Conservation (phyloP, 2,888 invertebrate genomes). For the Silvanus unidentatus region DNA sequence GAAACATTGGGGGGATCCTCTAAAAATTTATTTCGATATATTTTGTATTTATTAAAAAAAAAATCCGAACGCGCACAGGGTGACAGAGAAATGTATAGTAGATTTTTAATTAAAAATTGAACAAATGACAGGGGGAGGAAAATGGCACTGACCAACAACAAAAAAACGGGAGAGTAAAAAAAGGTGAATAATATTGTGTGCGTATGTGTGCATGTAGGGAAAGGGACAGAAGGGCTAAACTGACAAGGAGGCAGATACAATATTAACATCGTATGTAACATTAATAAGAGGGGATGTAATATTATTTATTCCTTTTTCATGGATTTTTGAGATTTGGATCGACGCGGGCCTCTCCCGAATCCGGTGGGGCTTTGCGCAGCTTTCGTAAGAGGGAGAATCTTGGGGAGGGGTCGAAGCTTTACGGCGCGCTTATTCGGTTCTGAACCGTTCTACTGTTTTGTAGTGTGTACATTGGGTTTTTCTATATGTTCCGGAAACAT, state of each 20-base stretch:
- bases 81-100: too few relatives aligned
- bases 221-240: too few relatives aligned
- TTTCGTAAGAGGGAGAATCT: conserved; percentile 27
- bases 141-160: too few relatives aligned
- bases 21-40: too few relatives aligned
- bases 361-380: conserved; percentile 40
- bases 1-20: too few relatives aligned
- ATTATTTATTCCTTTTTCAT: conserved; percentile 50
- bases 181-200: too few relatives aligned
- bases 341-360: conserved; percentile 45
- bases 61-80: too few relatives aligned
- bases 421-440: conserved; percentile 39
- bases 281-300: conserved; percentile 31
- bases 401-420: conserved; percentile 39
- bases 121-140: too few relatives aligned
- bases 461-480: conserved; percentile 25
- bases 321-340: conserved; percentile 50
- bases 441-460: conserved; percentile 29
- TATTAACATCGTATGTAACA: conserved; percentile 28
- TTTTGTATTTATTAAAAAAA: too few relatives aligned
- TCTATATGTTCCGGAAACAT: conserved; percentile 32
- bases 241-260: conserved; percentile 6
- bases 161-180: too few relatives aligned
- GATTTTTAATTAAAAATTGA: too few relatives aligned
- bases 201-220: too few relatives aligned